Evolutionary conservation across 2,888 invertebrate genomes (phyloP).

Genomic region (Adineta ricciae): DNA sequence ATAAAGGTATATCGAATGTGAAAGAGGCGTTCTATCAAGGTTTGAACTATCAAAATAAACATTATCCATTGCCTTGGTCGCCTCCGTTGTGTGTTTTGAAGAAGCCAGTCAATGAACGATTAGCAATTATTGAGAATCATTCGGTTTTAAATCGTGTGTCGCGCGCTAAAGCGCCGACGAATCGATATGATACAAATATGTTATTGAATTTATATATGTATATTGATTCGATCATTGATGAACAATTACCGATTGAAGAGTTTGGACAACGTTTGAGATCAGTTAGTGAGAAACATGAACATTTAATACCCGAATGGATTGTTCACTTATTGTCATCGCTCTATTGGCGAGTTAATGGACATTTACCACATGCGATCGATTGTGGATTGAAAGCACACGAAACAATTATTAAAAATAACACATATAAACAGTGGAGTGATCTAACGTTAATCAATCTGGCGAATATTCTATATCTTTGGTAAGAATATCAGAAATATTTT

Average conservation of each 20-base stretch:
- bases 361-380: constrained; percentile 14
- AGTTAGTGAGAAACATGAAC: not conserved
- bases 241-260: constrained; percentile 11
- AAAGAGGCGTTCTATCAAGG: constrained; percentile 15
- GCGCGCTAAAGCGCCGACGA: not conserved
- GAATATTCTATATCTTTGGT: not conserved
- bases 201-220: constrained; percentile 7
- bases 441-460: not conserved
- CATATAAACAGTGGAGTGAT: not conserved
- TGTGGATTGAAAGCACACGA: constrained; percentile 12
- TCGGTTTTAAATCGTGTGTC: not conserved
- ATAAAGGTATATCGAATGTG: constrained; percentile 14
- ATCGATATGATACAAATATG: constrained; percentile 15
- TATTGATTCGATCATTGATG: constrained; percentile 8
- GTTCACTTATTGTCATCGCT: constrained; percentile 11
- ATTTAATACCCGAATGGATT: not conserved
- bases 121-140: not conserved
- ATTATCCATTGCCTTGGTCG: not conserved
- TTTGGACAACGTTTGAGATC: constrained; percentile 10
- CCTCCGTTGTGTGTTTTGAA: not conserved
- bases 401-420: not conserved
- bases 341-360: constrained; percentile 9
- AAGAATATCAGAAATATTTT: not conserved
- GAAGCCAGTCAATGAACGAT: not conserved
- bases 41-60: not conserved